Percentiles rank a stretch among this genome's conserved stretches.
phyloP scores from a whole-genome alignment of 1,140 invertebrate species.

The Monomorium pharaonis region DNA sequence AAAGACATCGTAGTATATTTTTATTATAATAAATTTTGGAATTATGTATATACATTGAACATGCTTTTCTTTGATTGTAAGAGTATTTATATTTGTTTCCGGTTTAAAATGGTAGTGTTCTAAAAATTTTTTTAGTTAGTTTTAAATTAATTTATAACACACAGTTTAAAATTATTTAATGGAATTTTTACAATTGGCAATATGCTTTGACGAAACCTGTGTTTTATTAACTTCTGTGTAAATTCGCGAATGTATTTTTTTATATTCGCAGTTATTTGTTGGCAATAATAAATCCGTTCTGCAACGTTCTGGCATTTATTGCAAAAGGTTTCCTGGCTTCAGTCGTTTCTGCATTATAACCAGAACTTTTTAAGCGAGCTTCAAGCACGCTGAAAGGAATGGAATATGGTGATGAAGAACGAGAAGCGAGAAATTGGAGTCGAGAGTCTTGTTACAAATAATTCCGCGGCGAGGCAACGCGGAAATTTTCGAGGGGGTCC shows the following conservation, averaged over 20 bases:
- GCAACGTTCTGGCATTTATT: background rate
- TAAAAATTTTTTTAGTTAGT: too few relatives aligned
- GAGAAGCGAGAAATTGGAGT: slow-evolving; percentile 48
- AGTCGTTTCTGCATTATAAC: slow-evolving; percentile 10
- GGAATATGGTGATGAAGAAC: slow-evolving; percentile 13
- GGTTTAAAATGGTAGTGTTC: too few relatives aligned
- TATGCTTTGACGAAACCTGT: too few relatives aligned
- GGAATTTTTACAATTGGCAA: background rate
- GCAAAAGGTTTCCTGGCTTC: background rate
- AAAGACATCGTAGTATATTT: too few relatives aligned
- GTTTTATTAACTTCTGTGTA: background rate
- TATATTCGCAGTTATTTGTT: background rate
- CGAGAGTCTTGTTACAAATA: slow-evolving; percentile 58
- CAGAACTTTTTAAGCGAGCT: slow-evolving; percentile 34
- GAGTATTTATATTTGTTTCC: too few relatives aligned
- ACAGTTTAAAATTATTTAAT: slow-evolving; percentile 20
- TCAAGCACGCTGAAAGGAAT: slow-evolving; percentile 28
- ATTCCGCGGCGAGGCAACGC: slow-evolving; percentile 18
- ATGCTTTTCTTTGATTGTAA: too few relatives aligned
- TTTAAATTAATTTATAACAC: background rate
- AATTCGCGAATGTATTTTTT: background rate
- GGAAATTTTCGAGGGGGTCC: slow-evolving; percentile 44
- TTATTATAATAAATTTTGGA: too few relatives aligned
- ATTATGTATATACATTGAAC: too few relatives aligned
- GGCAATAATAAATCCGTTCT: background rate